Base-by-base conservation (phyloP, 2,797 vertebrate genomes). In the Pogoniulus pusillus region DNA sequence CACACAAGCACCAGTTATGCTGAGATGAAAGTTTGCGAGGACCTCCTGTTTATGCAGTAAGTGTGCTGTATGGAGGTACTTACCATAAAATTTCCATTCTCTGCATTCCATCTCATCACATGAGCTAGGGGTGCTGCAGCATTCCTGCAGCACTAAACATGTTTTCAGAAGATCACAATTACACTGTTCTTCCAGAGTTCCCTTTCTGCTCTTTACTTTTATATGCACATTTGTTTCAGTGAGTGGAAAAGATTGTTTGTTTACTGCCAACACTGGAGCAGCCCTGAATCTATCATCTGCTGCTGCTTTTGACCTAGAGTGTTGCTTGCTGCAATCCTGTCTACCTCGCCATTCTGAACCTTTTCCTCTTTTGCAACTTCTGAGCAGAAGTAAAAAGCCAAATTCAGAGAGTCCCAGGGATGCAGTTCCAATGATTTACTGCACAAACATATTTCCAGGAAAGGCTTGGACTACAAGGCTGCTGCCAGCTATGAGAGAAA, bases 301-400 rank as follows among this genome's bases (percentile, higher is more conserved):
- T 81, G 85, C 70, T 90, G 66, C 75, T 47, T 90, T 79, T 89
- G 39, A 83, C 64, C n/a, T 69, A 24, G 7, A 1, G 0, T 71
- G 24, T 32, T 87, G 78, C 55, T 77, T 83, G 20, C 35, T 82
- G 37, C 51, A 70, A 30, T 77, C 29, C 20, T 34, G 26, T 65
- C 47, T 88, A 66, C 66, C 65, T 88, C 29, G 23, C 60, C 14
- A 19, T 68, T 37, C 55, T 54, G 41, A 94, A 54, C 5, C 7
- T 65, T 62, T 78, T 62, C 22, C 27, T 71, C 14, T n/a, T 76
- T 64, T 76, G 55, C 49, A 55, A 7, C 53, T 88, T 89, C 47
- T 87, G 57, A 83, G 26, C 53, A 39, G 39, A 78, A 86, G 73
- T 90, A 71, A 92, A 80, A 96, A 78, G 57, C 82, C 78, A 91